A percentile compares a stretch with the other conserved stretches of the same genome.
These are phyloP conservation scores for Bergia puertoricense DNA, from an alignment of 92 coral and sea anemone species.

Conservation along the genomic window DNA sequence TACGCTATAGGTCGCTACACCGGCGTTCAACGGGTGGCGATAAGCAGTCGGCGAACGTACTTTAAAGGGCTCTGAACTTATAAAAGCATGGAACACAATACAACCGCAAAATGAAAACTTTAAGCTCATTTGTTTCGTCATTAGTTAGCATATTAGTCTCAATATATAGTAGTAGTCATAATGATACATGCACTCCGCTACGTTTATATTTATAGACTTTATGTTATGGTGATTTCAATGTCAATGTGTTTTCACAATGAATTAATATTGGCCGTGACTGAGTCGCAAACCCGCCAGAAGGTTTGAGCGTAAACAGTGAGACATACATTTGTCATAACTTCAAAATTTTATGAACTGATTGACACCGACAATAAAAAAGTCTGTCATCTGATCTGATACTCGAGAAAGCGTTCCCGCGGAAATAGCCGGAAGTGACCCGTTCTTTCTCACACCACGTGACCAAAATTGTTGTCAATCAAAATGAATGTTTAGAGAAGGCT, in stretches of 20 bases:
- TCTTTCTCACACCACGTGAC: constrained; percentile 66
- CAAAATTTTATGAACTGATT: no score
- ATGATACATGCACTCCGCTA: no score
- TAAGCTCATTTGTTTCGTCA: background rate
- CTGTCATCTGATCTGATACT: no score
- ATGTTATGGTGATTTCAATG: background rate
- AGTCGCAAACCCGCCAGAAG: background rate
- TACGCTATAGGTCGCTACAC: no score
- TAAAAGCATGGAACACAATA: background rate
- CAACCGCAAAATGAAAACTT: background rate
- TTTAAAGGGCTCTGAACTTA: background rate
- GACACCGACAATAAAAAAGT: background rate
- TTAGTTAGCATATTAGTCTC: background rate
- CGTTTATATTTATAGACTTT: background rate
- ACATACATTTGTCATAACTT: background rate
- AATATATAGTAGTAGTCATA: no score
- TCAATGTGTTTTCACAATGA: background rate
- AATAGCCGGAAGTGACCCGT: constrained; percentile 14
- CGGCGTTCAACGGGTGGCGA: no score
- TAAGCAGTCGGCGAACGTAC: background rate
- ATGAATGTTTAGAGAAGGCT: constrained; percentile 54
- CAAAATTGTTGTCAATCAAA: constrained; percentile 72
- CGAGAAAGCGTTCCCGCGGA: background rate
- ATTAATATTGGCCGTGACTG: background rate
- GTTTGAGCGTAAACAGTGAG: background rate